Percentiles rank a stretch among this genome's conserved stretches.
These are phyloP conservation scores for Tor tambroides DNA, from an alignment of 2,113 vertebrate genomes.

Conservation along the genomic window DNA sequence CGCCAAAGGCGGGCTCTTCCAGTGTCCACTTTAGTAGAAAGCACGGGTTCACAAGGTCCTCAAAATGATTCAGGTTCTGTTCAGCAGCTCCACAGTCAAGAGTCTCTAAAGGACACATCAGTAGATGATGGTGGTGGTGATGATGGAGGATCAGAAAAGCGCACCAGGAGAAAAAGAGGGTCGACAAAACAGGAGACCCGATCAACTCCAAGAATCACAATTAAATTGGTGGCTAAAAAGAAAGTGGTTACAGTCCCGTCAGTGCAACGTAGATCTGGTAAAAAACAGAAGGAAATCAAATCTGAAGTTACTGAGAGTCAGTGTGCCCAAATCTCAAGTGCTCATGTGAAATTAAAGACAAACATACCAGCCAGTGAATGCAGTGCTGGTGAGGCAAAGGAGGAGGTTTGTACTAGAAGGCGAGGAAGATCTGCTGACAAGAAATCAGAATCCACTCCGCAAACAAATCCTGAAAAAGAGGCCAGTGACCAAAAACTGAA, in stretches of 20 bases:
- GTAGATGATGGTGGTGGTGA: conserved; percentile 63
- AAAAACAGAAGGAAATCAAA: conserved; percentile 80
- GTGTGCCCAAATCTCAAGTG: conserved; percentile 77
- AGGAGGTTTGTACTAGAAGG: conserved; percentile 62
- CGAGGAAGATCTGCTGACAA: conserved; percentile 76
- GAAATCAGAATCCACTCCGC: conserved; percentile 55
- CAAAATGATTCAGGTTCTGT: conserved; percentile 66
- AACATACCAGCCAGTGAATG: too few species aligned
- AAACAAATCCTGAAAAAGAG: conserved; percentile 64
- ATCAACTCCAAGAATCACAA: conserved; percentile 76
- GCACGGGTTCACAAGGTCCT: conserved; percentile 63
- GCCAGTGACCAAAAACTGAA: conserved; percentile 69
- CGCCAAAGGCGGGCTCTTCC: conserved; percentile 68
- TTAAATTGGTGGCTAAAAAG: conserved; percentile 79
- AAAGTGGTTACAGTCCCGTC: conserved; percentile 67
- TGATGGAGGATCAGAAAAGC: conserved; percentile 62
- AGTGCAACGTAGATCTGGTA: conserved; percentile 62
- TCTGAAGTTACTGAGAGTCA: conserved; percentile 79
- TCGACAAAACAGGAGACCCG: conserved; percentile 65
- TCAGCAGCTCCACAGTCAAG: conserved; percentile 54
- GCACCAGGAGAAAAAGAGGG: conserved; percentile 60
- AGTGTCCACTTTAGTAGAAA: conserved; percentile 53
- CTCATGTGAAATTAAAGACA: conserved; percentile 60
- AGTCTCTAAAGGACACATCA: conserved; percentile 57
- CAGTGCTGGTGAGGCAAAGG: conserved; percentile 40